Base-by-base conservation (phyloP, 2,113 vertebrate species). In the Gracilinanus agilis region DNA sequence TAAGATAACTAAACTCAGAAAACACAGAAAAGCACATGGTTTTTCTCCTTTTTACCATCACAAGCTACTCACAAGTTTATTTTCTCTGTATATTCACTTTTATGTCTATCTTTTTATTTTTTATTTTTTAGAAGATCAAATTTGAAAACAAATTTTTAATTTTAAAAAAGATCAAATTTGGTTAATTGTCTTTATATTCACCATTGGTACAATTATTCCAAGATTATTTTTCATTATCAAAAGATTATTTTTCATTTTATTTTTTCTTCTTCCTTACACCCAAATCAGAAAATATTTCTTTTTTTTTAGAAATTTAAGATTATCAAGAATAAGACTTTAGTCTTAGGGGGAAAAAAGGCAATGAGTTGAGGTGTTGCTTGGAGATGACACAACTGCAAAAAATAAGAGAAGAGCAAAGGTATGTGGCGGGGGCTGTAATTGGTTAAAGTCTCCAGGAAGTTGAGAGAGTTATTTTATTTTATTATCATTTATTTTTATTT, bases 241-340 rank as follows among this genome's bases (percentile, higher is more conserved):
- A 91, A 44, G 92, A 54, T 13, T 54, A 24, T 96, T 95, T 94
- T 93, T 93, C 54, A 90, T 55, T 61, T 61, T 67, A 10, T 34
- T 67, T 67, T 13, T 34, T 67, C 61, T 67, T 34, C 91, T 90
- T 90, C 54, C 90, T 25, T 67, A 67, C 11, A 44, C 75, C 44
- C 53, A 93, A 96, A 92, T 89, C 3, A 44, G 49, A 95, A 96
- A 58, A 29, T 9, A 34, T 27, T n/a, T n/a, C n/a, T 53, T 89
- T 95, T 93, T 55, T 44, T 24, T 95, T 94, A 91, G 53, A 95
- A 95, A 95, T 93, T 24, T 54, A 94, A 95, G 93, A 88, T 67
- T 44, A 54, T 89, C 90, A 89, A 58, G 16, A 56, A 95, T n/a
- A 67, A 34, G 34, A 67, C 49, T 49, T 49, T 49, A 67, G 29